Evolutionary conservation across 1,140 invertebrate species (phyloP).

Genomic region (Gryon sp.): DNA sequence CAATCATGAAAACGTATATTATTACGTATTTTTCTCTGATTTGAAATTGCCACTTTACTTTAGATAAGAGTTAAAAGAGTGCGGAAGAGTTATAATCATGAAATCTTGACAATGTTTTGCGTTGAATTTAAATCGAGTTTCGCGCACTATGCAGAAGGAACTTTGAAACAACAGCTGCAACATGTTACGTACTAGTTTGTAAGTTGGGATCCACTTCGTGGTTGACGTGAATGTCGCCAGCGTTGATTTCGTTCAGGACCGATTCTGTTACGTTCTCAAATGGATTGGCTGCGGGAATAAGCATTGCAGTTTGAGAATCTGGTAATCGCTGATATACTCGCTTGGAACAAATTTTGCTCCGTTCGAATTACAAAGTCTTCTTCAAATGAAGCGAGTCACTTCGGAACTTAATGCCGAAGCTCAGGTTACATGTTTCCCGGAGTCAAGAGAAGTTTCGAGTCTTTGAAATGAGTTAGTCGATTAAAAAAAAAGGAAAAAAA

Average conservation of each 20-base stretch:
- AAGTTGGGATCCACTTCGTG: conserved; percentile 81
- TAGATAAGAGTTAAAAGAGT: too few relatives aligned
- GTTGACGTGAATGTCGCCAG: conserved; percentile 80
- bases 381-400: conserved; percentile 50
- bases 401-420: conserved; percentile 37
- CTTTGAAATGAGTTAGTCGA: conserved; percentile 40
- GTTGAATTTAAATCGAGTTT: conserved; percentile 54
- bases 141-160: conserved; percentile 8
- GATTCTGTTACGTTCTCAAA: conserved; percentile 83
- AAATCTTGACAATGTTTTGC: too few relatives aligned
- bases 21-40: too few relatives aligned
- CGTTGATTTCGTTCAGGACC: conserved; percentile 78
- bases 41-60: too few relatives aligned
- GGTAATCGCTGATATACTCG: conserved; percentile 8
- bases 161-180: conserved; percentile 38
- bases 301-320: conserved; percentile 56
- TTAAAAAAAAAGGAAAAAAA: conserved; percentile 21
- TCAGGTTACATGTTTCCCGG: conserved; percentile 52
- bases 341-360: conserved; percentile 45
- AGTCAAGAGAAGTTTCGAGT: conserved; percentile 51
- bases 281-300: conserved; percentile 70
- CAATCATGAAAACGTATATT: too few relatives aligned
- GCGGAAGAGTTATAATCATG: too few relatives aligned
- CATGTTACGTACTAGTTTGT: conserved; percentile 82
- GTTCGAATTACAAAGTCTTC: conserved; percentile 50